These are phyloP conservation scores for Apamea sordens DNA, from an alignment of 2,888 invertebrate genomes.

Conservation along the genomic window DNA sequence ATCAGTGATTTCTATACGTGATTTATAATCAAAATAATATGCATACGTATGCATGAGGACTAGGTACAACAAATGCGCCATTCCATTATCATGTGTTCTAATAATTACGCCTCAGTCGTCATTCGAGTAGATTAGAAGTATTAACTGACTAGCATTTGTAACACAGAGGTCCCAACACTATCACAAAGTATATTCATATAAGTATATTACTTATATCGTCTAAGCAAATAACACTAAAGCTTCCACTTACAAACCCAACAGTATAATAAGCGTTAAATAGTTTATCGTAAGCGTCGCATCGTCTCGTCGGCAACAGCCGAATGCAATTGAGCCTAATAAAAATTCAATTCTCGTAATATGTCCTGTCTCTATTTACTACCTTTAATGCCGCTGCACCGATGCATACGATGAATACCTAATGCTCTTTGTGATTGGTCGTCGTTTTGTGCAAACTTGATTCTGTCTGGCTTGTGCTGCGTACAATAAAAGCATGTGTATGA, in stretches of 20 bases:
- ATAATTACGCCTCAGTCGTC: too few species aligned
- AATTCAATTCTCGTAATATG: constrained; percentile 84
- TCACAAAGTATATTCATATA: neutral
- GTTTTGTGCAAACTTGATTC: constrained; percentile 74
- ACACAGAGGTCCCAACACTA: too few species aligned
- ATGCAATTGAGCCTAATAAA: constrained; percentile 84
- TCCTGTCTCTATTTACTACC: constrained; percentile 81
- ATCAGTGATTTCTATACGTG: constrained; percentile 20
- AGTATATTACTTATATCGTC: neutral
- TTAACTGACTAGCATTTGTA: too few species aligned
- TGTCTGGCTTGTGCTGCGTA: constrained; percentile 61
- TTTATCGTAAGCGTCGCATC: constrained; percentile 47
- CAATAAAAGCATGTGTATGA: constrained; percentile 51
- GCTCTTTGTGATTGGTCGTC: constrained; percentile 75
- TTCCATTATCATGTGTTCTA: neutral
- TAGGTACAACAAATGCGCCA: neutral
- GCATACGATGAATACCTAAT: constrained; percentile 86
- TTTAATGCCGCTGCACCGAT: constrained; percentile 78
- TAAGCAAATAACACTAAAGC: neutral
- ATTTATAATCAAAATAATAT: constrained; percentile 1
- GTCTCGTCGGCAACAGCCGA: constrained; percentile 59
- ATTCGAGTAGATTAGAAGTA: too few species aligned
- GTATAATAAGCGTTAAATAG: constrained; percentile 44
- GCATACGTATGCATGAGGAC: neutral
- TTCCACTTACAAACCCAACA: neutral